Evolutionary conservation across 1,140 invertebrate genomes (phyloP).

Genomic region (Atopsyche davidsoni): DNA sequence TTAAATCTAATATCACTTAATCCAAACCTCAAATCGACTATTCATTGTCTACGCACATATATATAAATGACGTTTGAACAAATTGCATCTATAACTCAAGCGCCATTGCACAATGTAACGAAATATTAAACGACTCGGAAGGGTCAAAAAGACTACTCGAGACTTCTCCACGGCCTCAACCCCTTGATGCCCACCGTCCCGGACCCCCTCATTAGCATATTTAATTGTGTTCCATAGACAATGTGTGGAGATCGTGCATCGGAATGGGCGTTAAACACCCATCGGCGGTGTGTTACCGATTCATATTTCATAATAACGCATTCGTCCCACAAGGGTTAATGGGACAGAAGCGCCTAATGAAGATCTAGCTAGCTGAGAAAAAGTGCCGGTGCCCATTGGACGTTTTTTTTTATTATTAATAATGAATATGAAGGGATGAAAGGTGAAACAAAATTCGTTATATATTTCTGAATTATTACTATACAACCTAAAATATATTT

Average conservation of each 20-base stretch:
- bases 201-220: conserved; percentile 23
- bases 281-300: background rate
- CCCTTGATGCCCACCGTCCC: conserved; percentile 10
- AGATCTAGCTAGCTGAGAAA: no score
- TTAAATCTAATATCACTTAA: no score
- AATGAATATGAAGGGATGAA: no score
- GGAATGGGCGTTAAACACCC: conserved; percentile 19
- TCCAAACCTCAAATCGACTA: no score
- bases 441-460: no score
- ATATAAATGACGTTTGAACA: no score
- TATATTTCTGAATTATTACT: no score
- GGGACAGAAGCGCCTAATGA: conserved; percentile 6
- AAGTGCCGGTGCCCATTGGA: no score
- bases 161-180: conserved; percentile 8
- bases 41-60: no score
- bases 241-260: conserved; percentile 13
- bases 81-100: conserved; percentile 21
- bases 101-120: conserved; percentile 19
- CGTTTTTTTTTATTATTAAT: no score
- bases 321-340: conserved; percentile 18
- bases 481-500: no score
- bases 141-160: conserved; percentile 26
- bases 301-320: conserved; percentile 18
- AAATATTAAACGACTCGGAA: conserved; percentile 29
- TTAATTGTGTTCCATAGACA: conserved; percentile 24